Percentiles rank a stretch among this genome's conserved stretches.
Conservation (phyloP, 2,113 vertebrate species). For the Perognathus longimembris region DNA sequence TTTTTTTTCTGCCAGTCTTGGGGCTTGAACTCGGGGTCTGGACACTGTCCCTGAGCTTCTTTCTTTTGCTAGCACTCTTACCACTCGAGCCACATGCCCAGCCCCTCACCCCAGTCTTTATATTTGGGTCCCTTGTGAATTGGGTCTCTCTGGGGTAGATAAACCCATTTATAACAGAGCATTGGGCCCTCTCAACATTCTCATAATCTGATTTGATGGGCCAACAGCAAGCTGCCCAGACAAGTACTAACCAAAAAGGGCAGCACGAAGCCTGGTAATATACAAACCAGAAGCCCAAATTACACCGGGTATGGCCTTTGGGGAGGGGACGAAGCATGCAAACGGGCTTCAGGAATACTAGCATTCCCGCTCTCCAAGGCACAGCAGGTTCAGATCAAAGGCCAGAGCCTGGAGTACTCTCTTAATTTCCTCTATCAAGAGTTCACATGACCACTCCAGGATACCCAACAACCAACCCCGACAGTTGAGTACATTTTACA, state of each 20-base stretch:
- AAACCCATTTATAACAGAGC: not conserved
- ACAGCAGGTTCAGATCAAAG: conserved; percentile 7
- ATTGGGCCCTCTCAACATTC: not conserved
- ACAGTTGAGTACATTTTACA: not conserved
- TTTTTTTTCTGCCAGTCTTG: too few species aligned
- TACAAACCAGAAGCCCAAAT: conserved; percentile 21
- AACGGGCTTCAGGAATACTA: not conserved
- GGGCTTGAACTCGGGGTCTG: too few species aligned
- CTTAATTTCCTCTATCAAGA: conserved; percentile 16
- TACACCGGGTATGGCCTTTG: not conserved
- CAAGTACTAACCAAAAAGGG: conserved; percentile 19
- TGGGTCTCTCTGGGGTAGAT: not conserved
- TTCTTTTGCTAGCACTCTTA: too few species aligned
- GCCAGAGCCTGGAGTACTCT: not conserved
- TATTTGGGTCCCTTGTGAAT: not conserved
- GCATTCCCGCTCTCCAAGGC: not conserved
- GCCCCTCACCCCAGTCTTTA: not conserved
- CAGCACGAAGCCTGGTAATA: not conserved
- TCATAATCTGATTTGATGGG: not conserved
- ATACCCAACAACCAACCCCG: not conserved
- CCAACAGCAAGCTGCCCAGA: conserved; percentile 9
- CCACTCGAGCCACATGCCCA: too few species aligned
- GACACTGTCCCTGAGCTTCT: too few species aligned
- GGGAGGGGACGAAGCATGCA: not conserved
- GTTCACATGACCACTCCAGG: conserved; percentile 14